A percentile compares a stretch with the other conserved stretches of the same genome.
Evolutionary conservation across 2,888 invertebrate genomes (phyloP).

Genomic region (Liodrosophila aerea): DNA sequence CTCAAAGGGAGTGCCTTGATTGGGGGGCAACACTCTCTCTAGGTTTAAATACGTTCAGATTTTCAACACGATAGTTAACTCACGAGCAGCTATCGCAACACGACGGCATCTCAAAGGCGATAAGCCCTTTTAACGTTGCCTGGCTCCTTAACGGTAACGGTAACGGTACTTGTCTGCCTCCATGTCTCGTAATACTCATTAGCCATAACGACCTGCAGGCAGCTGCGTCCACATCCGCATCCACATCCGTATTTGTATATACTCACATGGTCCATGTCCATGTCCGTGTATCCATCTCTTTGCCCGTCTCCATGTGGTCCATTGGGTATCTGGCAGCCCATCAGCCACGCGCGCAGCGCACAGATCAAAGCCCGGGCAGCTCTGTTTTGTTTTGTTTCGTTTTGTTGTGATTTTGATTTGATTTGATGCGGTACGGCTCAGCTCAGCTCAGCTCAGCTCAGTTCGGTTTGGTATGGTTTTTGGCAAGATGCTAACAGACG

Average conservation of each 20-base stretch:
- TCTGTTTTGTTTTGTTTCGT: conserved; percentile 28
- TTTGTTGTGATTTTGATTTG: conserved; percentile 34
- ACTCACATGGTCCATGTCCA: conserved; percentile 15
- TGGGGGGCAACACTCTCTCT: too few relatives aligned
- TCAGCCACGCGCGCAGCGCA: conserved; percentile 47
- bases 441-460: too few relatives aligned
- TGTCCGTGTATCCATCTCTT: conserved; percentile 10
- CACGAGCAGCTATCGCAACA: neutral
- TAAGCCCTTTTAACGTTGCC: conserved; percentile 11
- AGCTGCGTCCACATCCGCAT: conserved; percentile 37
- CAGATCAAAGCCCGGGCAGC: conserved; percentile 55
- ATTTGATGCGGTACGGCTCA: conserved; percentile 43
- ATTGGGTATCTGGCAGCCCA: conserved; percentile 46
- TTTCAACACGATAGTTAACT: too few relatives aligned
- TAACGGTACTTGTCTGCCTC: conserved; percentile 26
- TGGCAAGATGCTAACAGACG: neutral
- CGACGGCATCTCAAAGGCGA: conserved; percentile 13
- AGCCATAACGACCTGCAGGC: conserved; percentile 66
- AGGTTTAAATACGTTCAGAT: too few relatives aligned
- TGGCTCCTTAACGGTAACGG: conserved; percentile 1
- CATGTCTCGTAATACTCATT: conserved; percentile 68
- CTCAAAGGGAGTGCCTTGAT: too few relatives aligned
- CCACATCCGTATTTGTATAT: conserved; percentile 5
- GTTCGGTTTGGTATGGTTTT: conserved; percentile 26
- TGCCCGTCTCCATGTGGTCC: neutral